A percentile compares a stretch with the other conserved stretches of the same genome.
Evolutionary conservation across 1,140 invertebrate genomes (phyloP).

Genomic region (Eubasilissa regina): DNA sequence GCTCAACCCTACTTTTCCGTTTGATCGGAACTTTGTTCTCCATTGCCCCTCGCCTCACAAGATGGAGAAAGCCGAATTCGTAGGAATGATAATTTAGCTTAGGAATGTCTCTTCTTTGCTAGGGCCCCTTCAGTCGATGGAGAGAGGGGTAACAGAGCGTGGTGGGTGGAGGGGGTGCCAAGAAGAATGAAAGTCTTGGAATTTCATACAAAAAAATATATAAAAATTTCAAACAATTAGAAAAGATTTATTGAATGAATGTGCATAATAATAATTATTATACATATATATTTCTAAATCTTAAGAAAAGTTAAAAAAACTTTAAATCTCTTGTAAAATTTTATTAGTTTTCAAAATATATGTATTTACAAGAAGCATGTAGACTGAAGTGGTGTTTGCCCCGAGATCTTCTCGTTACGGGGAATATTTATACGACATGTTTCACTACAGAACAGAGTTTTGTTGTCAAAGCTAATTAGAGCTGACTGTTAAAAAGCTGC

Average conservation of each 20-base stretch:
- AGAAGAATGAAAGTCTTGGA: constrained; percentile 45
- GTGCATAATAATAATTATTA: too few species aligned
- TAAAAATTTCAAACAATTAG: constrained; percentile 33
- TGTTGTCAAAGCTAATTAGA: constrained; percentile 56
- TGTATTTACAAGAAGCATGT: too few species aligned
- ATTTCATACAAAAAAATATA: constrained; percentile 29
- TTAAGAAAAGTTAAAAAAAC: too few species aligned
- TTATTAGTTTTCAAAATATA: too few species aligned
- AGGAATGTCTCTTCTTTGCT: constrained; percentile 50
- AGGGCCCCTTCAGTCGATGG: constrained; percentile 25
- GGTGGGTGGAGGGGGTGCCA: neutral
- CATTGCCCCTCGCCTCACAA: neutral
- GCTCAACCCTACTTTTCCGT: neutral
- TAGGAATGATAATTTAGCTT: constrained; percentile 59
- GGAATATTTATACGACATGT: constrained; percentile 24
- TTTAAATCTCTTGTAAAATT: too few species aligned
- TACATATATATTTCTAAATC: too few species aligned
- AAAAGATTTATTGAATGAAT: too few species aligned
- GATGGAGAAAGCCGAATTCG: constrained; percentile 49
- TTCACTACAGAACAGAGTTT: constrained; percentile 31
- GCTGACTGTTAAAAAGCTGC: constrained; percentile 56
- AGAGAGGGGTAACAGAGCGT: neutral
- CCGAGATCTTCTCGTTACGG: constrained; percentile 17
- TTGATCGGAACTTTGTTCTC: constrained; percentile 17
- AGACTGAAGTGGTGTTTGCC: neutral